Conservation (phyloP, 2,888 invertebrate genomes). For the Cantharis rustica region DNA sequence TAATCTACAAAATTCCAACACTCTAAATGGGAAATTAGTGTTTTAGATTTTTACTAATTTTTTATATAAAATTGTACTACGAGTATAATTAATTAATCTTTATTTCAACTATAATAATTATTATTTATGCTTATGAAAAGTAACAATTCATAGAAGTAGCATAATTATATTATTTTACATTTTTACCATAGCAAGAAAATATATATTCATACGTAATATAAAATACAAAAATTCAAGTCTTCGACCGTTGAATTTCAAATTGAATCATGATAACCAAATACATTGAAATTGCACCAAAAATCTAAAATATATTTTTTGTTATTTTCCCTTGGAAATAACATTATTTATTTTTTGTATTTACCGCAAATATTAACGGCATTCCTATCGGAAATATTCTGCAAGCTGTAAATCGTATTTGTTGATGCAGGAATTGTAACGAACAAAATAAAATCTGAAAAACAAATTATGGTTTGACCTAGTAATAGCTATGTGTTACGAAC, state of each 20-base stretch:
- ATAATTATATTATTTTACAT: not conserved
- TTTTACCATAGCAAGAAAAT: not conserved
- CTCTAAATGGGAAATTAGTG: not conserved
- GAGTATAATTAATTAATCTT: too few species aligned
- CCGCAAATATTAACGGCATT: conserved; percentile 12
- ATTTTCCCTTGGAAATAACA: not conserved
- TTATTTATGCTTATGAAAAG: not conserved
- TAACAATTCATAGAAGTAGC: not conserved
- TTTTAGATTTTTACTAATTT: not conserved
- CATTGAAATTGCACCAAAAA: conserved; percentile 11
- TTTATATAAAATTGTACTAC: not conserved
- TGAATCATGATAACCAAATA: conserved; percentile 31
- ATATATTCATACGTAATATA: too few species aligned
- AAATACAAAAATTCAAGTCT: not conserved
- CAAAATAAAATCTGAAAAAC: conserved; percentile 17
- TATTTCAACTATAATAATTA: too few species aligned
- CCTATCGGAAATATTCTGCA: conserved; percentile 19
- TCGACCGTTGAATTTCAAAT: conserved; percentile 6
- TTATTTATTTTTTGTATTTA: not conserved
- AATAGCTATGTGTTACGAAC: too few species aligned
- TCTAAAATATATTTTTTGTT: conserved; percentile 11
- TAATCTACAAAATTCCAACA: not conserved
- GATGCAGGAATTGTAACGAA: conserved; percentile 17
- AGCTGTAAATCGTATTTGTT: conserved; percentile 17
- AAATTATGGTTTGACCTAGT: too few species aligned